Conservation (phyloP, 2,888 invertebrate genomes). For the Osmoderma eremita region DNA sequence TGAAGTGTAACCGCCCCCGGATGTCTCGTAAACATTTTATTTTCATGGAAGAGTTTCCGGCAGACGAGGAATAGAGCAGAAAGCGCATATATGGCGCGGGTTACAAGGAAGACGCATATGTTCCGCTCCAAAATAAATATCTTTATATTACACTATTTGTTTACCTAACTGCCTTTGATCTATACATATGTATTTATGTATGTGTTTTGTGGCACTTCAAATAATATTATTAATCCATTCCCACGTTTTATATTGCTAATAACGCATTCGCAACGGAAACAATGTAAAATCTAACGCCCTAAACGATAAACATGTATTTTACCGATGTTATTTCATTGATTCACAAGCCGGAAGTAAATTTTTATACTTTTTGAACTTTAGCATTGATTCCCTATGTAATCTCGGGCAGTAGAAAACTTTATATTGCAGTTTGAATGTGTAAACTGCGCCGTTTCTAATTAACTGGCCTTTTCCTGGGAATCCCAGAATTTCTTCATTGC, state of each 20-base stretch:
- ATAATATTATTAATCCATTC: background rate
- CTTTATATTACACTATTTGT: constrained; percentile 4
- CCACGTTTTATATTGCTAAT: background rate
- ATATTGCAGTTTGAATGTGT: too few species aligned
- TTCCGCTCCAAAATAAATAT: background rate
- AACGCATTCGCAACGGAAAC: too few species aligned
- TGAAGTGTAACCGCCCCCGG: constrained; percentile 57
- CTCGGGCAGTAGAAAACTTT: too few species aligned
- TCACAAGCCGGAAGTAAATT: too few species aligned
- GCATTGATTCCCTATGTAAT: too few species aligned
- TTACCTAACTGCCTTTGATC: background rate
- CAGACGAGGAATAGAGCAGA: background rate
- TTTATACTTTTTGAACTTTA: too few species aligned
- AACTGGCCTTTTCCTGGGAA: too few species aligned
- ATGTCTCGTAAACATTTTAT: constrained; percentile 59
- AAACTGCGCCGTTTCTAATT: too few species aligned
- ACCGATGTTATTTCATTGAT: too few species aligned
- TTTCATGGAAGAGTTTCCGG: constrained; percentile 46
- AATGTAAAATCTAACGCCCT: too few species aligned
- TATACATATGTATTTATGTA: constrained; percentile 5
- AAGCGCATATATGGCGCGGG: background rate
- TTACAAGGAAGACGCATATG: constrained; percentile 9
- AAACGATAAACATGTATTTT: too few species aligned
- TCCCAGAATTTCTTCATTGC: too few species aligned
- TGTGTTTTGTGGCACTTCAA: background rate